Evolutionary conservation across 2,797 vertebrate genomes (phyloP).

Genomic region (Nothura maculosa): DNA sequence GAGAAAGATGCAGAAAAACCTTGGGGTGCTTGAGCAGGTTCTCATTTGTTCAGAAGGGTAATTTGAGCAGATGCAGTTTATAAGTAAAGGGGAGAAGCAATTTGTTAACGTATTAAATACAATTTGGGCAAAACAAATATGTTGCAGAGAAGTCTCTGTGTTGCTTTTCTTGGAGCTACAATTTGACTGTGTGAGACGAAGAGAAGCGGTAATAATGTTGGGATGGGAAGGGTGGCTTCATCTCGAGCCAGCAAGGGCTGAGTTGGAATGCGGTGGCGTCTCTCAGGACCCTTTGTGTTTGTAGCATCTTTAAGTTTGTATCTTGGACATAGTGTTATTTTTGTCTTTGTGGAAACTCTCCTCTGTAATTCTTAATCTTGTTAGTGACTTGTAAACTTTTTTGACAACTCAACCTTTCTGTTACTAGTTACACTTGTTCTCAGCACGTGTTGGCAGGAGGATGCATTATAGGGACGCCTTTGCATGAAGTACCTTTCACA

Average conservation of each 20-base stretch:
- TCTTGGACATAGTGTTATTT: too few relatives aligned
- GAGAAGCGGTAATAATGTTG: accelerated
- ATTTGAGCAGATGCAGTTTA: accelerated
- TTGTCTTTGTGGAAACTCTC: not conserved
- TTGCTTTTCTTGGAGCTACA: too few relatives aligned
- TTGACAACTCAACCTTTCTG: too few relatives aligned
- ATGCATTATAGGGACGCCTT: not conserved
- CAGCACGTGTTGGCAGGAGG: not conserved
- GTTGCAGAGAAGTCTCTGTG: accelerated
- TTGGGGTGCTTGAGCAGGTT: too few relatives aligned
- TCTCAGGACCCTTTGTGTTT: not conserved
- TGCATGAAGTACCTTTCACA: not conserved
- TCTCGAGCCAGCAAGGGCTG: not conserved
- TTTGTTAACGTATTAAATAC: accelerated
- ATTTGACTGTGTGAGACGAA: too few relatives aligned
- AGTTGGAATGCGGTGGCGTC: accelerated
- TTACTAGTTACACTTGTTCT: not conserved
- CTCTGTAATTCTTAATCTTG: too few relatives aligned
- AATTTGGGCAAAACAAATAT: not conserved
- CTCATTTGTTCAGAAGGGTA: not conserved
- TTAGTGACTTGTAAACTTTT: not conserved
- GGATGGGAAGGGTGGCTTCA: too few relatives aligned
- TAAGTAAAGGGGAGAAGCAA: not conserved
- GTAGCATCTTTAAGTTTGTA: too few relatives aligned
- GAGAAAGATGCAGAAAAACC: not conserved